Percentiles rank a stretch among this genome's conserved stretches.
Evolutionary conservation across 2,113 vertebrate species (phyloP).

Genomic region (human (Homo sapiens)): DNA sequence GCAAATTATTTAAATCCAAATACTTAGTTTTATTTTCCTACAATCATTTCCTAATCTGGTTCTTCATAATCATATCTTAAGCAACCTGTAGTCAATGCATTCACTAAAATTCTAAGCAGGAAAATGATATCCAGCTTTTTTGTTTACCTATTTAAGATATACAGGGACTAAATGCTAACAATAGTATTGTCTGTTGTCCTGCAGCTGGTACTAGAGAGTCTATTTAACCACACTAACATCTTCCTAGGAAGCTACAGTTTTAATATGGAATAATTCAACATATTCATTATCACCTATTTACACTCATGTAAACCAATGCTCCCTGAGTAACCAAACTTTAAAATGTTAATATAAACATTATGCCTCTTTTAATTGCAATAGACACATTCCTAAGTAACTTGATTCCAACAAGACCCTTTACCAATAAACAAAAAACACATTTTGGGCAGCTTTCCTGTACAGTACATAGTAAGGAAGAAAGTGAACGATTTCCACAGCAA

Average conservation of each 20-base stretch:
- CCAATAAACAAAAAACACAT: constrained; percentile 80
- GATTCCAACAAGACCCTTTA: constrained; percentile 79
- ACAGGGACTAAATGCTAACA: constrained; percentile 57
- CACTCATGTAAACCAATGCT: constrained; percentile 82
- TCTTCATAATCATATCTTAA: not conserved
- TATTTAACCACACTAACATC: constrained; percentile 68
- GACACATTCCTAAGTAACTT: constrained; percentile 86
- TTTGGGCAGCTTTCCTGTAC: constrained; percentile 74
- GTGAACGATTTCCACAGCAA: constrained; percentile 27
- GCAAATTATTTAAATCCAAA: not conserved
- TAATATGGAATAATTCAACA: constrained; percentile 81
- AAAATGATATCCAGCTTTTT: not conserved
- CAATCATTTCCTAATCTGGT: not conserved
- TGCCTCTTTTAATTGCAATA: constrained; percentile 86
- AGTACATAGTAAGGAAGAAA: constrained; percentile 21
- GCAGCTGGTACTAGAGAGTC: constrained; percentile 59
- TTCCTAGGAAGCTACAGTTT: constrained; percentile 82
- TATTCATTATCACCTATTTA: constrained; percentile 83
- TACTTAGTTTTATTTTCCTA: not conserved
- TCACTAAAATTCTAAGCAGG: not conserved
- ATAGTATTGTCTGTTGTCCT: constrained; percentile 57
- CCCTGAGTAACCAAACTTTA: constrained; percentile 83
- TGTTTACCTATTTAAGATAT: constrained; percentile 65
- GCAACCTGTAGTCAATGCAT: not conserved
- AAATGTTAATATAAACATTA: constrained; percentile 86